A percentile compares a stretch with the other conserved stretches of the same genome.
These are phyloP conservation scores for Pantherophis guttatus DNA, from an alignment of 2,113 vertebrate species.

Conservation along the genomic window DNA sequence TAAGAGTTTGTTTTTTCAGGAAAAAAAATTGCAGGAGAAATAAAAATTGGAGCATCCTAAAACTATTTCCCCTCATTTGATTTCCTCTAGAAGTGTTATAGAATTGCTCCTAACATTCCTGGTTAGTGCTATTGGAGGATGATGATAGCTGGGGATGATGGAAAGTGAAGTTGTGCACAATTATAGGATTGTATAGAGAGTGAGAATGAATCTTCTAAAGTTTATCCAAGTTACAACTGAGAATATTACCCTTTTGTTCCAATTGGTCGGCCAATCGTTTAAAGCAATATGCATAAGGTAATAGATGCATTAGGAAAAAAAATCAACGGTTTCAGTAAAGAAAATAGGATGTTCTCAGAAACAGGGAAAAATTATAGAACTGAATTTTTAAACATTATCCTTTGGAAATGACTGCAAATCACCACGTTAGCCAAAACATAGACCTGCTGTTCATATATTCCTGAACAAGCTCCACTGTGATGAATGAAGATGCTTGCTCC, in stretches of 20 bases:
- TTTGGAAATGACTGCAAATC: not conserved
- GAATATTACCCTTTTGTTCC: constrained; percentile 38
- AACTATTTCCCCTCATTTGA: not conserved
- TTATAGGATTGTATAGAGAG: not conserved
- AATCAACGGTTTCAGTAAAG: not conserved
- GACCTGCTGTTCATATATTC: not conserved
- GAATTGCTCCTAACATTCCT: not conserved
- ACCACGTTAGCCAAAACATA: too few species aligned
- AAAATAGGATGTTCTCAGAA: not conserved
- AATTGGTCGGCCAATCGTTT: constrained; percentile 43
- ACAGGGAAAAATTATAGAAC: not conserved
- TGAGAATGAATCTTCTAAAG: not conserved
- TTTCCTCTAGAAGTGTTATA: not conserved
- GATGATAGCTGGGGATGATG: not conserved
- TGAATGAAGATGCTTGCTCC: not conserved
- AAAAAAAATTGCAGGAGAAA: constrained; percentile 61
- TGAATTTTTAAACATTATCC: not conserved
- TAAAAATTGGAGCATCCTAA: constrained; percentile 67
- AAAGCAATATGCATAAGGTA: not conserved
- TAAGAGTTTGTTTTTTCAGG: not conserved
- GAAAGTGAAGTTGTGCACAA: not conserved
- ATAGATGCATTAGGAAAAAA: not conserved
- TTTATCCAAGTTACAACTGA: constrained; percentile 72
- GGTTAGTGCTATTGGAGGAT: not conserved
- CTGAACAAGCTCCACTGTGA: not conserved